Base-by-base conservation (phyloP, 2,888 invertebrate species). In the Drosophila vallismaia region DNA sequence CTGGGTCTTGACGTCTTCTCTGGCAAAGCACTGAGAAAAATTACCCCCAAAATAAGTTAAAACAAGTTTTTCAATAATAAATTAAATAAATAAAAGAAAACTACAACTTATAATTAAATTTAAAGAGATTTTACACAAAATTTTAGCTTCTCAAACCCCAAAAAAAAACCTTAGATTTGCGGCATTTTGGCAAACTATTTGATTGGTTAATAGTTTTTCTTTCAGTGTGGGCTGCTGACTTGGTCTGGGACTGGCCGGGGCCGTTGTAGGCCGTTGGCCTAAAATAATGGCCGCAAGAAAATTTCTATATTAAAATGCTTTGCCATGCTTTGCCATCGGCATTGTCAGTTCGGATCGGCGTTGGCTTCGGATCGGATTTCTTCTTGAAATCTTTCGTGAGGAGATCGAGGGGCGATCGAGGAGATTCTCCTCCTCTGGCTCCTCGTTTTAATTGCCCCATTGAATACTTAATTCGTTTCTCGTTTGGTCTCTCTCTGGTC, bases 251-350 rank as follows among this genome's bases (percentile, higher is more conserved):
- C 56, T 71, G 76, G 14, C 9, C 75, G 88, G 85, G 87, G 85
- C 86, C 88, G 86, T 86, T 81, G 88, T 88, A 84, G 87, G 88
- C 88, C 88, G 88, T 84, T 88, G 85, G 82, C 85, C 87, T 81
- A 81, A 86, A 86, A 79, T 84, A 77, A 83, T 88, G 60, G 60
- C 60, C 63, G 64, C 60, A 86, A 79, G 88, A 88, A 88, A 88
- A 88, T 79, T 88, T 79, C 88, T 81, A 81, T 77, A 86, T 86
- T 88, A 89, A 86, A 89, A 86, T 86, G 86, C 86, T 86, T 74
- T 72, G 87, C 89, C 86, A 86, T 89, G 76, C 81, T 82, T 86
- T 80, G 28, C n/a, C n/a, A n/a, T n/a, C n/a, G 62, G 49, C 71
- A 57, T 53, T 66, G 63, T 29, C 66, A 52, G 56, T 36, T 26